These are phyloP conservation scores for Menidia beryllina DNA, from an alignment of 2,113 vertebrate species.

Conservation along the genomic window DNA sequence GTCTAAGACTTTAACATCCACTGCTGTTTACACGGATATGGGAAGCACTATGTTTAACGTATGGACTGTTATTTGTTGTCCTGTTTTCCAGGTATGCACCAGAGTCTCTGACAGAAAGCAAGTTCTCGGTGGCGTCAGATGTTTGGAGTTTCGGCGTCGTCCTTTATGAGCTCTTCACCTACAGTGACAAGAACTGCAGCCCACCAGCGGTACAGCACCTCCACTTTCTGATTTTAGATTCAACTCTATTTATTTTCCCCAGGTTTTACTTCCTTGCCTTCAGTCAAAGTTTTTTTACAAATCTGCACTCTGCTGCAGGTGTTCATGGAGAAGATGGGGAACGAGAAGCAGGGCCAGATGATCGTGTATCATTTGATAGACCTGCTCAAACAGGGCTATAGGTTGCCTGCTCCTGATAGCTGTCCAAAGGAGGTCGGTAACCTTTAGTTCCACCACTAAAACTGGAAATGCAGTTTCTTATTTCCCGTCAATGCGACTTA, in stretches of 20 bases:
- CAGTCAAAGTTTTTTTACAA: not conserved
- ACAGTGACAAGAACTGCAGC: slow-evolving; percentile 94
- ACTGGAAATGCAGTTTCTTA: not conserved
- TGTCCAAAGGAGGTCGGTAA: slow-evolving; percentile 90
- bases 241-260: not conserved
- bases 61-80: not conserved
- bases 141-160: slow-evolving; percentile 99
- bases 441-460: not conserved
- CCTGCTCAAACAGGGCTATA: slow-evolving; percentile 90
- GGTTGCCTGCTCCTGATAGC: slow-evolving; percentile 88
- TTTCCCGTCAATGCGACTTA: too few species aligned
- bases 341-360: slow-evolving; percentile 98
- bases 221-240: not conserved
- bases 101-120: slow-evolving; percentile 97
- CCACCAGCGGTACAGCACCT: slow-evolving; percentile 88
- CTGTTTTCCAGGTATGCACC: slow-evolving; percentile 91
- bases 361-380: slow-evolving; percentile 97
- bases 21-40: too few species aligned
- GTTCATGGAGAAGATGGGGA: slow-evolving; percentile 97
- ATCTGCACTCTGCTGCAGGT: slow-evolving; percentile 81
- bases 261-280: not conserved
- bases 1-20: too few species aligned
- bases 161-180: slow-evolving; percentile 96
- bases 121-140: slow-evolving; percentile 96
- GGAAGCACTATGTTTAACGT: not conserved